Evolutionary conservation across 2,797 vertebrate genomes (phyloP).

Genomic region (Sitta carolinensis): DNA sequence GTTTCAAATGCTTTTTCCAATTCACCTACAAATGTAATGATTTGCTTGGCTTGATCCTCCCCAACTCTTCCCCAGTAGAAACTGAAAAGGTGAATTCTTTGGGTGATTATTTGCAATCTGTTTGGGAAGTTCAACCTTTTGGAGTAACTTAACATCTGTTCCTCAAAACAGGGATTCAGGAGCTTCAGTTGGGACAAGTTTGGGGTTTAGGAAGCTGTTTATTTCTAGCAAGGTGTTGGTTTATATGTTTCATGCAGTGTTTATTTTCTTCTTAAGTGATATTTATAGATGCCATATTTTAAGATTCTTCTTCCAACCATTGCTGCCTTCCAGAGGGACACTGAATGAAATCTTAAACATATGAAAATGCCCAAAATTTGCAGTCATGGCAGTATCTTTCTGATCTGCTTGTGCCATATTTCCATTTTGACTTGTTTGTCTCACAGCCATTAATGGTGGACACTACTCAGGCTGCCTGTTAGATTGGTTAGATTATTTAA

Average conservation of each 20-base stretch:
- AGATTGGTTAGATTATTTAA: conserved; percentile 20
- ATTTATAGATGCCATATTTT: not conserved
- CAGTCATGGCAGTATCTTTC: not conserved
- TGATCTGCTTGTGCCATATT: not conserved
- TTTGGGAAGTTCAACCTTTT: not conserved
- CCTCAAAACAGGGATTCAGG: not conserved
- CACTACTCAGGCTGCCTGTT: not conserved
- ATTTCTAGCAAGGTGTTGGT: not conserved
- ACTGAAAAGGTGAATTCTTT: not conserved
- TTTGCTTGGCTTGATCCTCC: not conserved
- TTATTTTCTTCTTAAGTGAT: not conserved
- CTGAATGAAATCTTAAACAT: not conserved
- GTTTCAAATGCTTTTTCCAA: not conserved
- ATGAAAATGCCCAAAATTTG: not conserved
- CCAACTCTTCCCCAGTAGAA: not conserved
- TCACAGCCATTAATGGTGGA: not conserved
- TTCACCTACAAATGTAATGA: not conserved
- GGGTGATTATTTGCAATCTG: not conserved
- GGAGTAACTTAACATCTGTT: not conserved
- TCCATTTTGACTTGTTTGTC: not conserved
- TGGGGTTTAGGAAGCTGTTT: not conserved
- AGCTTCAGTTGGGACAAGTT: not conserved
- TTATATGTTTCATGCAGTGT: not conserved
- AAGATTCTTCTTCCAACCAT: not conserved
- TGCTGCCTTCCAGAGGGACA: not conserved